These are phyloP conservation scores for Tragelaphus scriptus DNA, from an alignment of 2,113 vertebrate species.

Conservation along the genomic window DNA sequence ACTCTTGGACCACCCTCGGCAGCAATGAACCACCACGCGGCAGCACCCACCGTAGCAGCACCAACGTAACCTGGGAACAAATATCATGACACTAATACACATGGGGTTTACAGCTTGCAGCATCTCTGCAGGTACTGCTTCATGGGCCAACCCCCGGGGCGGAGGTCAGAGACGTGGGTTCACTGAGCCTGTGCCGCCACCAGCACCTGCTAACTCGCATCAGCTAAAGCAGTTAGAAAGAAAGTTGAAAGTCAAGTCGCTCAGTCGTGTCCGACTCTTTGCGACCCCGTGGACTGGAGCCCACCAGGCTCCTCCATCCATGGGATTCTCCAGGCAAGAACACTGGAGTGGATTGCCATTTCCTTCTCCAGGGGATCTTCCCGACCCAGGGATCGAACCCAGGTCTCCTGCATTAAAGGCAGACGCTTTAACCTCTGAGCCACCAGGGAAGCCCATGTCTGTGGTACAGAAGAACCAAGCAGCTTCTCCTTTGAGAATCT, in stretches of 20 bases:
- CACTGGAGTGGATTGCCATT: no score
- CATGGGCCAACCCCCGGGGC: accelerated
- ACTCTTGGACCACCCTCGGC: constrained; percentile 95
- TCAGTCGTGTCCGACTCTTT: no score
- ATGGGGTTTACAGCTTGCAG: accelerated
- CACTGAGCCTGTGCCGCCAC: neutral
- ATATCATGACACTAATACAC: neutral
- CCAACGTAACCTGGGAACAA: constrained; percentile 92
- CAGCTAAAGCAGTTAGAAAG: neutral
- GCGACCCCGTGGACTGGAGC: no score
- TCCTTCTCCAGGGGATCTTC: no score
- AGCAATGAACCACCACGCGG: constrained; percentile 96
- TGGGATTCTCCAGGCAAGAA: no score
- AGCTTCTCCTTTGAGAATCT: neutral
- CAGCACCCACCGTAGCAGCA: constrained; percentile 96
- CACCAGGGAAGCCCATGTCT: neutral
- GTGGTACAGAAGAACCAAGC: neutral
- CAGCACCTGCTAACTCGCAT: neutral
- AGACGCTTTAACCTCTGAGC: no score
- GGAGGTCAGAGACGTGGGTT: neutral
- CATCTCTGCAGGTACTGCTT: neutral
- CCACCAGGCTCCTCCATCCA: no score
- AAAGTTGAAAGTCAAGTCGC: no score
- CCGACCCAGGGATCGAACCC: no score
- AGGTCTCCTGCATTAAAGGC: no score